Evolutionary conservation across 2,113 vertebrate species (phyloP).

Genomic region (Hyperoodon ampullatus): DNA sequence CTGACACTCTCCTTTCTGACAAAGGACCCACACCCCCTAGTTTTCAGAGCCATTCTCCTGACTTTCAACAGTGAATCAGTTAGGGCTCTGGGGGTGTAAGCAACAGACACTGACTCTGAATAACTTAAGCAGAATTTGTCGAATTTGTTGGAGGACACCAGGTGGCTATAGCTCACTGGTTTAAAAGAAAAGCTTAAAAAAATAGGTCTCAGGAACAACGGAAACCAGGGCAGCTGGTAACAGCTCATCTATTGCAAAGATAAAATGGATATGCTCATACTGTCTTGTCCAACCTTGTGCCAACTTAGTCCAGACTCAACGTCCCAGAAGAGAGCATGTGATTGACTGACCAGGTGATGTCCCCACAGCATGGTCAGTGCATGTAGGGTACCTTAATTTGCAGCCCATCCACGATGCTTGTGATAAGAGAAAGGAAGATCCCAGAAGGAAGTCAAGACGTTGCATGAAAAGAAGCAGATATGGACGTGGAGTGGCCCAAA

Average conservation of each 20-base stretch:
- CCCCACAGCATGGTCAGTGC: too few relatives aligned
- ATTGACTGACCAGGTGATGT: not conserved
- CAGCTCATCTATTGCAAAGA: not conserved
- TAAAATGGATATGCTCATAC: not conserved
- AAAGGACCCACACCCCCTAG: not conserved
- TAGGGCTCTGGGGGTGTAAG: not conserved
- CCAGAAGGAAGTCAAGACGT: not conserved
- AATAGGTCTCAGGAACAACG: not conserved
- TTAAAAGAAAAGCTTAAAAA: not conserved
- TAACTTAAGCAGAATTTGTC: not conserved
- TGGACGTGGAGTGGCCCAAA: accelerated
- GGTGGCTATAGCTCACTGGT: not conserved
- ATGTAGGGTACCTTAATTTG: not conserved
- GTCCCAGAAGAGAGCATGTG: not conserved
- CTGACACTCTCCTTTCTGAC: not conserved
- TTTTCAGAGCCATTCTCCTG: not conserved
- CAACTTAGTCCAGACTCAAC: not conserved
- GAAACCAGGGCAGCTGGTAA: not conserved
- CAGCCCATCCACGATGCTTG: accelerated
- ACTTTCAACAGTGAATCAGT: not conserved
- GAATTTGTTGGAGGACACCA: not conserved
- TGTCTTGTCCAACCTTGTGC: not conserved
- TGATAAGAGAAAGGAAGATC: not conserved
- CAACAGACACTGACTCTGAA: not conserved
- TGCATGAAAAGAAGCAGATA: not conserved